These are phyloP conservation scores for Petrosia ficiformis DNA, from an alignment of 37 sponge, comb jelly and placozoan genomes.

Conservation along the genomic window DNA sequence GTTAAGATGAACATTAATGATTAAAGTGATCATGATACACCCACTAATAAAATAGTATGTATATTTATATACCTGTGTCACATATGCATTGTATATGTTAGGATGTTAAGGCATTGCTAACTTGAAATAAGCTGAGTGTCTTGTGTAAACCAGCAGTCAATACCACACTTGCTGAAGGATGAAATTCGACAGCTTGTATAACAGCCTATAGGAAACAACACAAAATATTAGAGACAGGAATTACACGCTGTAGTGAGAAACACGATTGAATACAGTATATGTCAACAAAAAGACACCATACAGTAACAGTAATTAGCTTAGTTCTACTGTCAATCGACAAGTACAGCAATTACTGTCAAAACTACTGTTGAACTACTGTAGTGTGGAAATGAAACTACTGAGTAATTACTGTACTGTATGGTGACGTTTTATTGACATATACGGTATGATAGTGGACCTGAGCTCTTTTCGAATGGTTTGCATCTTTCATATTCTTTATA, in stretches of 20 bases:
- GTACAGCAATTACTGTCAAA: too few species aligned
- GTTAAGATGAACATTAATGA: not conserved
- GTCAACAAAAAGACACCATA: not conserved
- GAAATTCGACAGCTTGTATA: slow-evolving; percentile 85
- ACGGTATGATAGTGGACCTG: not conserved
- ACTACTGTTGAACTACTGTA: too few species aligned
- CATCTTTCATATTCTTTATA: slow-evolving; percentile 60
- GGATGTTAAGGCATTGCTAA: not conserved
- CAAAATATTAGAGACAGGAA: not conserved
- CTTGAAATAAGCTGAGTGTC: slow-evolving; percentile 82
- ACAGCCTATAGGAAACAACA: slow-evolving; percentile 49
- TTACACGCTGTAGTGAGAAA: too few species aligned
- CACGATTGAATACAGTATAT: not conserved
- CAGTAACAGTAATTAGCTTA: too few species aligned
- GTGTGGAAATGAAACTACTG: too few species aligned
- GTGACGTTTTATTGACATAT: too few species aligned
- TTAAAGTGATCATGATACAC: not conserved
- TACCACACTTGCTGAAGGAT: slow-evolving; percentile 71
- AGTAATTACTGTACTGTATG: too few species aligned
- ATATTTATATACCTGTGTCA: too few species aligned
- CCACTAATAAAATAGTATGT: not conserved
- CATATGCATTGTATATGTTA: not conserved
- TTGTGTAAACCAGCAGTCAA: slow-evolving; percentile 87
- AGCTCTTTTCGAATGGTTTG: slow-evolving; percentile 50
- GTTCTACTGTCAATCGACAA: not conserved